phyloP scores from a whole-genome alignment of 2,888 invertebrate genomes.

The Empis stercorea region DNA sequence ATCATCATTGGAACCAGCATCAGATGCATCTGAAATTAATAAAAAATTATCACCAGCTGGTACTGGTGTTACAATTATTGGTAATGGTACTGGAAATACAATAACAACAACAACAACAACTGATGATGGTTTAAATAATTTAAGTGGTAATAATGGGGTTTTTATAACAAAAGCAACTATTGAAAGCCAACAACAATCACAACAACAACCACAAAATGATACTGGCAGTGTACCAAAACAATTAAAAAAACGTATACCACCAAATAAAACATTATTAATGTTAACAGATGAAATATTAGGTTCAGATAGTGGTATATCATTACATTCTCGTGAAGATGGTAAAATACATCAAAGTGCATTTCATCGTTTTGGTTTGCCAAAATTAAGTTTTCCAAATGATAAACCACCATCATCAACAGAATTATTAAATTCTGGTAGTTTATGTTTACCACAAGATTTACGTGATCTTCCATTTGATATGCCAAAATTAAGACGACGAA shows the following conservation, averaged over 20 bases:
- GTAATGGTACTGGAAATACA: conserved; percentile 1
- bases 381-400: conserved; percentile 40
- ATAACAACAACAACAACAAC: conserved; percentile 24
- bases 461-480: conserved; percentile 79
- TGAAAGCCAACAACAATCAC: neutral
- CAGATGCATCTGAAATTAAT: conserved; percentile 71
- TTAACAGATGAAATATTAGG: conserved; percentile 60
- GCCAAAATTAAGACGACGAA: conserved; percentile 67
- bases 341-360: conserved; percentile 48
- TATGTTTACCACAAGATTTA: conserved; percentile 51
- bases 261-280: conserved; percentile 54
- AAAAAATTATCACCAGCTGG: conserved; percentile 60
- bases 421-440: conserved; percentile 18
- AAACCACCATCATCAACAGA: conserved; percentile 10
- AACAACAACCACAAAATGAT: conserved; percentile 7
- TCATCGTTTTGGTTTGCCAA: conserved; percentile 42
- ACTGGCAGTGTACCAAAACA: conserved; percentile 19
- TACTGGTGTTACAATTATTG: conserved; percentile 31
- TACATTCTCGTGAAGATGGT: conserved; percentile 70
- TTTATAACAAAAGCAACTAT: too few species aligned
- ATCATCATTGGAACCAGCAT: conserved; percentile 74
- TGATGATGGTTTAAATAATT: neutral
- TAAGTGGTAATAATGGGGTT: neutral
- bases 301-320: conserved; percentile 78
- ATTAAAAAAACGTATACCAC: conserved; percentile 47